These are phyloP conservation scores for Caloenas nicobarica DNA, from an alignment of 2,113 vertebrate species.

Conservation along the genomic window DNA sequence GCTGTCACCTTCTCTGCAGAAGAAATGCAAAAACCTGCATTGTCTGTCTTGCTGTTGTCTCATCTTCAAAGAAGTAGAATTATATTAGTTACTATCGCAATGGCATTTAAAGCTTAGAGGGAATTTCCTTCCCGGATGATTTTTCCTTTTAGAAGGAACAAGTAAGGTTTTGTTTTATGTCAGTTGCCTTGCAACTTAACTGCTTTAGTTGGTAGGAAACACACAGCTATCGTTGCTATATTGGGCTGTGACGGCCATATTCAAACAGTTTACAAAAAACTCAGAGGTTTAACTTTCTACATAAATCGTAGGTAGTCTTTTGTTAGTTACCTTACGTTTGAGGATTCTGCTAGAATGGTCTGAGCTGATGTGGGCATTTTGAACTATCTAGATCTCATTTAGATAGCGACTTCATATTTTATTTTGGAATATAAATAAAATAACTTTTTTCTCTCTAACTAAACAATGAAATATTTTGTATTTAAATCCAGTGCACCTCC, in stretches of 20 bases:
- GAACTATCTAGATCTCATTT: not conserved
- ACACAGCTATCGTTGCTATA: not conserved
- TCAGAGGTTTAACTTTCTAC: not conserved
- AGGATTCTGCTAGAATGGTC: not conserved
- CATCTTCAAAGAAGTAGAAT: not conserved
- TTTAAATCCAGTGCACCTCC: not conserved
- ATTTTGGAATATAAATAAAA: not conserved
- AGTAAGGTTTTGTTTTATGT: not conserved
- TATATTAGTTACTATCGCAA: not conserved
- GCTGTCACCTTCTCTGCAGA: not conserved
- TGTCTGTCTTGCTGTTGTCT: not conserved
- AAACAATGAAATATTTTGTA: not conserved
- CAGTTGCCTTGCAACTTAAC: not conserved
- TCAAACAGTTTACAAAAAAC: not conserved
- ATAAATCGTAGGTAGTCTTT: not conserved
- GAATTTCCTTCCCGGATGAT: not conserved
- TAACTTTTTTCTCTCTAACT: not conserved
- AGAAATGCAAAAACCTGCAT: not conserved
- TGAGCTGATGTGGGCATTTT: not conserved
- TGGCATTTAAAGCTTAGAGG: not conserved
- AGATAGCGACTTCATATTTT: not conserved
- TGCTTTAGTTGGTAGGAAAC: not conserved
- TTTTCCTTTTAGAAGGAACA: not conserved
- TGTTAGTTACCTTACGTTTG: not conserved
- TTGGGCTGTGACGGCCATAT: not conserved